Base-by-base conservation (phyloP, 2,888 invertebrate species). In the Caenorhabditis panamensis region DNA sequence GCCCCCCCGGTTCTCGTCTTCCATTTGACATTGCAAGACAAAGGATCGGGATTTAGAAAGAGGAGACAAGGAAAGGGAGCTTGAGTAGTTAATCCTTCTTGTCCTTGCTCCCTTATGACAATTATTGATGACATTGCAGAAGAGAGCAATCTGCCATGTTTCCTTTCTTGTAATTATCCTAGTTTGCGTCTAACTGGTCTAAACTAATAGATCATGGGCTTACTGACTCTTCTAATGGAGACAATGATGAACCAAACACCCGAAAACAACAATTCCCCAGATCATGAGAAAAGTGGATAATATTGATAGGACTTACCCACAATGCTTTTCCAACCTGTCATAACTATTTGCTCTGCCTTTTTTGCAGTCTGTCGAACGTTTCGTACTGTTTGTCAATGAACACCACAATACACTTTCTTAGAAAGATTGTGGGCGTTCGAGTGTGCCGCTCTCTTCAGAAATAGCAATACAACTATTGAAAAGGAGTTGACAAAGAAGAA, bases 51-150 rank as follows among this genome's bases (percentile, higher is more conserved):
- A 56, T 56, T 31, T 6, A 18, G 56, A 13, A 28, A 54, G 16
- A 51, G 16, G 28, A 26, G 54, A 26, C 20, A 20, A 66, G 66
- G 31, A 31, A 31, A 31, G 31, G 9, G 31, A 59, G 41, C 41
- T 31, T 59, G 66, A 66, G 58, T 44, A 67, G 20, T 59, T 75
- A 75, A 75, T 75, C 66, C 66, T 44, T 41, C 47, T 59, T 66
- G 56, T 53, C 66, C 31, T 73, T 49, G 47, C 63, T 49, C 58
- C 64, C 37, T 66, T 67, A 66, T 75, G 75, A 66, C 75, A 75
- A 75, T 75, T 61, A 75, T 67, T 75, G 28, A 75, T 75, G 66
- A 44, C 75, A 61, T 59, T 51, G 59, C 51, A 56, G 58, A 58
- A 66, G 2, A 41, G 66, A 49, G n/a, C 72, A 72, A 72, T 63